Conservation (phyloP, 2,797 vertebrate species). For the Darevskia mixta region DNA sequence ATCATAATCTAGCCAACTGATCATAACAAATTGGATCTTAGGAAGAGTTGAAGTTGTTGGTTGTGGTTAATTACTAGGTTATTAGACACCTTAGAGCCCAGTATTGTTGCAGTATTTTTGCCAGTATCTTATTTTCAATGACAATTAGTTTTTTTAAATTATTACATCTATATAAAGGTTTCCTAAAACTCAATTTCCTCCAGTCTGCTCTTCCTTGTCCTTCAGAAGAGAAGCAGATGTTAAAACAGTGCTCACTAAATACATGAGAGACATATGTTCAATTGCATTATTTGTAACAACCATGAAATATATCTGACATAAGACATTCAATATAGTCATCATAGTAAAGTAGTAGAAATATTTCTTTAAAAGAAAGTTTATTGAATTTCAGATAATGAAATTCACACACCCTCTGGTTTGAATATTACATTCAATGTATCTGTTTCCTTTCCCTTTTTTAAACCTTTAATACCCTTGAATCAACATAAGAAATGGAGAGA, state of each 20-base stretch:
- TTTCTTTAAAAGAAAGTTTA: constrained; percentile 62
- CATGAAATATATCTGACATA: constrained; percentile 50
- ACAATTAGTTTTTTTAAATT: background rate
- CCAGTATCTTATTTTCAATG: background rate
- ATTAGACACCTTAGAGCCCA: background rate
- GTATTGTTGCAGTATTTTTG: background rate
- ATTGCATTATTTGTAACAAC: constrained; percentile 61
- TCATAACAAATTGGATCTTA: background rate
- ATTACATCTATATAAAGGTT: constrained; percentile 7
- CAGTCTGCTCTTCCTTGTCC: constrained; percentile 36
- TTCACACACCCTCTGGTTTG: constrained; percentile 34
- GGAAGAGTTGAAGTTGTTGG: background rate
- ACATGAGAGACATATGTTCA: constrained; percentile 37
- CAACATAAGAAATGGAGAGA: constrained; percentile 48
- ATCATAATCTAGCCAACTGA: background rate
- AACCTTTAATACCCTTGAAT: constrained; percentile 12
- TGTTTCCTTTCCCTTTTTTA: constrained; percentile 51
- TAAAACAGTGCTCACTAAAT: constrained; percentile 19
- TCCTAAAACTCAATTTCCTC: constrained; percentile 39
- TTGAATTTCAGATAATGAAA: constrained; percentile 62
- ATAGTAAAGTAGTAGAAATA: constrained; percentile 39
- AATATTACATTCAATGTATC: constrained; percentile 20
- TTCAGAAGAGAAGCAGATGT: constrained; percentile 43
- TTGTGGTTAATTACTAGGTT: background rate
- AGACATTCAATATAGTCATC: constrained; percentile 59